These are phyloP conservation scores for Dasypolia templi DNA, from an alignment of 2,888 invertebrate genomes.

Conservation along the genomic window DNA sequence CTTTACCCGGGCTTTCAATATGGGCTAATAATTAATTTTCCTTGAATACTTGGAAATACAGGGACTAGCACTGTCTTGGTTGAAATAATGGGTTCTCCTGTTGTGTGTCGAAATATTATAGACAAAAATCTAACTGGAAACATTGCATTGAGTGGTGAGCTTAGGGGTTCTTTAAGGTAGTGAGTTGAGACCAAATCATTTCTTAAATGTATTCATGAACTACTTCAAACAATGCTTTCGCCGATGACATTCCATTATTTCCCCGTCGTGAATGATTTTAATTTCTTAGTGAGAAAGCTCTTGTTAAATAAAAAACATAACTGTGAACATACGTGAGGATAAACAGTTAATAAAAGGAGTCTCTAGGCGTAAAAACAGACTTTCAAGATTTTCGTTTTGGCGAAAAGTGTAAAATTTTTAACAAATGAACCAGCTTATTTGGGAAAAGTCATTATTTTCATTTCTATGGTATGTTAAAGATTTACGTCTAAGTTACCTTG, in stretches of 20 bases:
- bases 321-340: neutral
- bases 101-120: neutral
- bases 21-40: neutral
- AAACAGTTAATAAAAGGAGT: neutral
- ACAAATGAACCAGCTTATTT: neutral
- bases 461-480: neutral
- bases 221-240: neutral
- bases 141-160: neutral
- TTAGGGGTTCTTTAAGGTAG: constrained; percentile 11
- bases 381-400: neutral
- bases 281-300: neutral
- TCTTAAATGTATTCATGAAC: neutral
- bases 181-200: neutral
- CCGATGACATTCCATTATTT: constrained; percentile 6
- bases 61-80: neutral
- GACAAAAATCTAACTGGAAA: neutral
- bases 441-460: neutral
- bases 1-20: neutral
- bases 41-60: neutral
- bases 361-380: neutral
- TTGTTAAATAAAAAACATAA: no score
- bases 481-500: neutral
- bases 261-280: neutral
- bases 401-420: neutral
- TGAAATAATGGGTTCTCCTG: neutral